These are phyloP conservation scores for Premnoplex brunnescens DNA, from an alignment of 2,797 vertebrate genomes.

Conservation along the genomic window DNA sequence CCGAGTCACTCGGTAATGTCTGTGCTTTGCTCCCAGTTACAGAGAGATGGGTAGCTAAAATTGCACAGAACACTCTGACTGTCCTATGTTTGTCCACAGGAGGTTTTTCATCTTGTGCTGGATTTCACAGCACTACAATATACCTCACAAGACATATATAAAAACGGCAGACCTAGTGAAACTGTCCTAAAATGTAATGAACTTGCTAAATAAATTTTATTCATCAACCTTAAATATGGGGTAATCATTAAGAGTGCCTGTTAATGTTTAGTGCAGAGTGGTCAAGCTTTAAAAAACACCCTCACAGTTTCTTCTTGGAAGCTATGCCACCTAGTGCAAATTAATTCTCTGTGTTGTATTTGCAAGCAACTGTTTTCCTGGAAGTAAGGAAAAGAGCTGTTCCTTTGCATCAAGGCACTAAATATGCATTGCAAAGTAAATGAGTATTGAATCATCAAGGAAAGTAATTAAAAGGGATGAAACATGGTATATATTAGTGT, in stretches of 20 bases:
- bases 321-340: neutral
- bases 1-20: neutral
- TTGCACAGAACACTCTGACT: neutral
- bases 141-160: neutral
- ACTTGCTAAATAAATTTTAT: neutral
- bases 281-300: neutral
- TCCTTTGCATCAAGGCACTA: neutral
- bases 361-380: neutral
- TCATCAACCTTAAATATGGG: neutral
- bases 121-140: neutral
- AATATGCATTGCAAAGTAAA: neutral
- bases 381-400: neutral
- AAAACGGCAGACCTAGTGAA: neutral
- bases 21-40: neutral
- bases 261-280: neutral
- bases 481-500: neutral
- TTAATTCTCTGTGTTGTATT: neutral
- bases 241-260: neutral
- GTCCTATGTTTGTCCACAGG: neutral
- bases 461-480: neutral
- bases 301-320: neutral
- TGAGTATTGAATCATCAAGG: neutral
- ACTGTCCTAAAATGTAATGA: neutral
- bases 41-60: neutral
- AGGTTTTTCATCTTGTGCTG: neutral